Conservation (phyloP, 2,113 vertebrate species). For the Ploceus nigricollis region DNA sequence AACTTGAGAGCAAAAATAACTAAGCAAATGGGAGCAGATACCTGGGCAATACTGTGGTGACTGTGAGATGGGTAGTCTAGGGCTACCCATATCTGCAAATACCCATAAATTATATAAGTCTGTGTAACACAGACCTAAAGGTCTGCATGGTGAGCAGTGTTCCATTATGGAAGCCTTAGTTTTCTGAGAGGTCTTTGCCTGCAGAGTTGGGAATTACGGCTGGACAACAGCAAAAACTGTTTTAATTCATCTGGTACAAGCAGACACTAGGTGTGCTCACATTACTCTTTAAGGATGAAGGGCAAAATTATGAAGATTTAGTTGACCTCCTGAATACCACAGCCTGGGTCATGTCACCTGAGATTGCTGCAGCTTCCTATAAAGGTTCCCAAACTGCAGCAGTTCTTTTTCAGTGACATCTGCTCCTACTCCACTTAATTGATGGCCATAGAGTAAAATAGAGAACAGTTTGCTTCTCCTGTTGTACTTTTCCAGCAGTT, state of each 20-base stretch:
- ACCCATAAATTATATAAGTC: neutral
- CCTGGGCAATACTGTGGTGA: neutral
- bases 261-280: neutral
- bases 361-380: neutral
- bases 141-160: neutral
- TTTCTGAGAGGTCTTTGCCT: neutral
- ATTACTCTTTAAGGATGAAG: neutral
- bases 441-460: neutral
- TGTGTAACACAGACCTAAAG: neutral
- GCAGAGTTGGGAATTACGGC: neutral
- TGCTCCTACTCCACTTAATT: neutral
- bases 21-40: neutral
- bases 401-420: neutral
- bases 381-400: neutral
- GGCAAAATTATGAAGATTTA: neutral
- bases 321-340: neutral
- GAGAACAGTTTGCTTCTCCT: neutral
- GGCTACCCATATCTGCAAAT: neutral
- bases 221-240: neutral
- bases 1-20: neutral
- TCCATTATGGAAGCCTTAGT: rapidly evolving
- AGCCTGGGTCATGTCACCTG: neutral
- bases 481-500: neutral
- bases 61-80: neutral
- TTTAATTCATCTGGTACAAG: neutral